Percentiles rank a stretch among this genome's conserved stretches.
Conservation (phyloP, 2,797 vertebrate species). For the Enteromius trimaculatus region DNA sequence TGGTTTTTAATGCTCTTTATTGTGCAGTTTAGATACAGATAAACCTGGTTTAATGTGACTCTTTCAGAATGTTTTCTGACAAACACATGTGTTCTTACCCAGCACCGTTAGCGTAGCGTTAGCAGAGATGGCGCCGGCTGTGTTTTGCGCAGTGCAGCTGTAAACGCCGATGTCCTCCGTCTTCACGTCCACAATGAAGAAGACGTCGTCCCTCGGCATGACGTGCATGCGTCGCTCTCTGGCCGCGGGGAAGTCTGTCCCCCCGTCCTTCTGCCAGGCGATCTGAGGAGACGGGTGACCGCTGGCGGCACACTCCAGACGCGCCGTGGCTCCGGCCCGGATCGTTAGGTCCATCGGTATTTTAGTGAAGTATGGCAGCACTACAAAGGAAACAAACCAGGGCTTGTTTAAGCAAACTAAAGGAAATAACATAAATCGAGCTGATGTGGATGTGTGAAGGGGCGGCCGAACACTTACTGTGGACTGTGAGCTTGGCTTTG, state of each 20-base stretch:
- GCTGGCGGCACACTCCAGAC: conserved; percentile 90
- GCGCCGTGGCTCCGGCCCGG: conserved; percentile 88
- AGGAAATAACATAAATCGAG: background rate
- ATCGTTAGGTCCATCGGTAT: conserved; percentile 94
- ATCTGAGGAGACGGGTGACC: conserved; percentile 94
- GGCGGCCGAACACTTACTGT: conserved; percentile 82
- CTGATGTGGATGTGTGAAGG: background rate
- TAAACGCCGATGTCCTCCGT: conserved; percentile 93
- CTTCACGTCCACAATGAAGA: conserved; percentile 96
- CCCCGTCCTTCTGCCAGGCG: conserved; percentile 98
- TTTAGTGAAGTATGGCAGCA: conserved; percentile 97
- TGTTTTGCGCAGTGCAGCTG: conserved; percentile 96
- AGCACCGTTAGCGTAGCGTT: conserved; percentile 93
- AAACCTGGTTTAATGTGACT: background rate
- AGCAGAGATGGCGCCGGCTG: conserved; percentile 90
- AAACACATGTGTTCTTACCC: conserved; percentile 73
- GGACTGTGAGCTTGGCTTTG: conserved; percentile 96
- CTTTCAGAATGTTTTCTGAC: background rate
- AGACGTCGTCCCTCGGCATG: conserved; percentile 97
- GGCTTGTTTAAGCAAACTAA: background rate
- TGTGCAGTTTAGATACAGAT: too few relatives aligned
- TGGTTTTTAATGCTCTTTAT: background rate
- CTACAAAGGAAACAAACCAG: conserved; percentile 66
- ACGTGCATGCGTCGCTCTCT: conserved; percentile 97
- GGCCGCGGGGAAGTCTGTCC: conserved; percentile 94